A percentile compares a stretch with the other conserved stretches of the same genome.
Conservation (phyloP, 2,113 vertebrate species). For the Serinus canaria region DNA sequence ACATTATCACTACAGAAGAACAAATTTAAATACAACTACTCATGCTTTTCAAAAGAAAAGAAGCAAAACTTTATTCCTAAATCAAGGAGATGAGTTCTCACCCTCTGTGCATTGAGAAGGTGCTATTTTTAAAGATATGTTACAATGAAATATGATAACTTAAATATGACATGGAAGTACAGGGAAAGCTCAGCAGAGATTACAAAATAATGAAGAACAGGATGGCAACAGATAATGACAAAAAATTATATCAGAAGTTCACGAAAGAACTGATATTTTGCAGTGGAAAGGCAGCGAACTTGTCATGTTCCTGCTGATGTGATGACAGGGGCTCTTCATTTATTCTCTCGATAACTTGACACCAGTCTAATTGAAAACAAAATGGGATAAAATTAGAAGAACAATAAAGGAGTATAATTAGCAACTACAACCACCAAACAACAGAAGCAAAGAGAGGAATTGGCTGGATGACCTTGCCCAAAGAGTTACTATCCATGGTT, state of each 20-base stretch:
- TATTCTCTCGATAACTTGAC: conserved; percentile 12
- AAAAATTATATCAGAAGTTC: background rate
- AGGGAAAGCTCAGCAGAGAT: background rate
- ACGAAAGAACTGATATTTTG: background rate
- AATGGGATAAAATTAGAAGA: background rate
- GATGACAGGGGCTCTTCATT: background rate
- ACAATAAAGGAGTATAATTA: background rate
- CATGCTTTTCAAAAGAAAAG: background rate
- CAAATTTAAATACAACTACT: background rate
- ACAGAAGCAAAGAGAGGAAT: background rate
- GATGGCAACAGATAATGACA: background rate
- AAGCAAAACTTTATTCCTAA: background rate
- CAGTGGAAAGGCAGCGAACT: background rate
- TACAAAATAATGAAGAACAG: background rate
- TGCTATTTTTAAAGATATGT: background rate
- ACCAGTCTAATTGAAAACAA: background rate
- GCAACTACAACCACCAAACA: background rate
- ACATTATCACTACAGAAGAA: background rate
- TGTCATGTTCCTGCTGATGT: background rate
- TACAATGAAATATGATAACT: background rate
- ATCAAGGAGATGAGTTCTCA: background rate
- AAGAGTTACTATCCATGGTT: too few species aligned
- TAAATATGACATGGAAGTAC: background rate
- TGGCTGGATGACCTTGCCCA: background rate
- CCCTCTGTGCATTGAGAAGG: background rate